Base-by-base conservation (phyloP, 2,797 vertebrate genomes). In the Crenichthys baileyi region DNA sequence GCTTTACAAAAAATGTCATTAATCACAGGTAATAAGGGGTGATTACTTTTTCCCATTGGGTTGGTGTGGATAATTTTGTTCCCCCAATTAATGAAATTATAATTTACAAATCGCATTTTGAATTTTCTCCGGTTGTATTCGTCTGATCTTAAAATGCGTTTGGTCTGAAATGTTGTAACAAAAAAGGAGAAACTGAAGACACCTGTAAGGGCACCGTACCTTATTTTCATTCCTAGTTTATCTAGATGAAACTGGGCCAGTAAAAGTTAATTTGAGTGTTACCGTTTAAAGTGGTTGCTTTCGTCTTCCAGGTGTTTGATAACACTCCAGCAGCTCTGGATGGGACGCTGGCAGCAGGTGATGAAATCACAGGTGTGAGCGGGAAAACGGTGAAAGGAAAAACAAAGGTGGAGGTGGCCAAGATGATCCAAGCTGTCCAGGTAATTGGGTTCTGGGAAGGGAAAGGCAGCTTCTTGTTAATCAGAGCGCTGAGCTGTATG, bases 371-470 rank as follows among this genome's bases (percentile, higher is more conserved):
- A 0, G 98, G 98, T 0, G 98, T 99, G 77, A 99, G 98, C 0
- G 97, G 98, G 44, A 98, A 96, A 90, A 96, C 98, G 0, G 98
- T 99, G 85, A 99, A 99, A 91, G 98, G 98, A 6, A 99, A 98
- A 82, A 99, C 98, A 26, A 99, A 99, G 90, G 97, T 99, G 91
- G 98, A 99, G 86, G 98, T 99, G 93, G 98, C 98, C 39, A 99
- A 98, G 95, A 99, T 99, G 98, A 99, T 99, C 88, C 98, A 99
- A 94, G 95, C 96, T 88, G 98, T 99, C 80, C 97, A 99, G 98
- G 98, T 99, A 93, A 46, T 78, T 26, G 0, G 4, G 22, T 11
- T 53, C 41, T 51, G 50, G n/a, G 29, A 65, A 39, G 3, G 5
- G n/a, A 73, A 39, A n/a, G 29, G 81, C 9, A 44, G 15, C 63